Base-by-base conservation (phyloP, 2,888 invertebrate genomes). In the Thymelicus sylvestris region DNA sequence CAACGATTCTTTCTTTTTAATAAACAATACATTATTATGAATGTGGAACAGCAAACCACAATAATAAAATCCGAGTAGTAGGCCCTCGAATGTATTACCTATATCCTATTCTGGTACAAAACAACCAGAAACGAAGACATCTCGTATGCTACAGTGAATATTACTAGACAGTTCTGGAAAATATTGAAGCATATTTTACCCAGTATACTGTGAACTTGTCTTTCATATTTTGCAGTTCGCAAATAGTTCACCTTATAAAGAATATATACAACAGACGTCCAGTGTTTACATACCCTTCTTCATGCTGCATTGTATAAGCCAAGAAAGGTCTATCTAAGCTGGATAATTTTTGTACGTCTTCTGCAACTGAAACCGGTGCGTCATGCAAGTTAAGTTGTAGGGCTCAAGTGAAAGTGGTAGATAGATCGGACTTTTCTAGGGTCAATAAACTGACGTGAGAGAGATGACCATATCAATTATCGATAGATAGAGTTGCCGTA, bases 381-480 rank as follows among this genome's bases (percentile, higher is more conserved):
- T 50, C 15, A 15, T 50, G 50, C 50, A 50, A 50, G 50, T 50
- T 50, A 50, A 7, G 50, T n/a, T 15, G 3, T 15, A 48, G 62
- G 57, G 73, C 55, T 67, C 71, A 60, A 57, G 44, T 13, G 61
- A 66, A 39, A 72, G 13, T 48, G 61, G 71, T 48, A 24, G 24
- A 19, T 19, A 19, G 19, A 19, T n/a, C n/a, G n/a, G n/a, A 19
- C 2, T 19, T 87, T 89, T 85, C 78, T 81, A 74, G 75, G 92
- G 83, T 92, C 91, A 88, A 87, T 85, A 86, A 87, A 89, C 92
- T 83, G 72, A 84, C 83, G 87, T 79, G 87, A 88, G 89, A 71
- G 88, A 86, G 88, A 88, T 83, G 82, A 86, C 86, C 85, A 87
- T 90, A 89, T 90, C 87, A 90, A 88, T 90, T 91, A 44, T 44